Conservation (phyloP, 2,888 invertebrate species). For the Yponomeuta plumbellus region DNA sequence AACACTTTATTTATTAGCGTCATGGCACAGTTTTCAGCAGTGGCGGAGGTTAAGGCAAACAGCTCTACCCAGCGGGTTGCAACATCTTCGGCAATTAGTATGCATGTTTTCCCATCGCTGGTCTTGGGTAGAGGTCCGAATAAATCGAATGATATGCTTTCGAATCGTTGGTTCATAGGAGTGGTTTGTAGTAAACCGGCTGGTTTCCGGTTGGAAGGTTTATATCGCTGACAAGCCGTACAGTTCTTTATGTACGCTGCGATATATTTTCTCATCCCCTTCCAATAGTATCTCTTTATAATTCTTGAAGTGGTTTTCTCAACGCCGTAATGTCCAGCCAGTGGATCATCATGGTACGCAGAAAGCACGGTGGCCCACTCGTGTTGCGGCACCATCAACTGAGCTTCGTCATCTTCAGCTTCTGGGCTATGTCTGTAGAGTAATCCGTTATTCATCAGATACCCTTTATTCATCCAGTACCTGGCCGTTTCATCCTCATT, state of each 20-base stretch:
- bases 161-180: too few relatives aligned
- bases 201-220: too few relatives aligned
- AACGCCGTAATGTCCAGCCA: slow-evolving; percentile 28
- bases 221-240: slow-evolving; percentile 32
- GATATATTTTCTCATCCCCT: slow-evolving; percentile 31
- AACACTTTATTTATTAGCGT: too few relatives aligned
- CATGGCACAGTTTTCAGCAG: too few relatives aligned
- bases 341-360: slow-evolving; percentile 19
- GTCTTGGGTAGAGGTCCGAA: too few relatives aligned
- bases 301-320: slow-evolving; percentile 26
- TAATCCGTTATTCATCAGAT: slow-evolving; percentile 28
- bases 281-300: slow-evolving; percentile 28
- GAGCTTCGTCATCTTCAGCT: slow-evolving; percentile 24
- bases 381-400: slow-evolving; percentile 20
- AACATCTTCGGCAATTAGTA: slow-evolving; percentile 28
- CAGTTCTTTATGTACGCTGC: slow-evolving; percentile 30
- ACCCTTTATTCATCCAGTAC: slow-evolving; percentile 30
- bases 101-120: slow-evolving; percentile 24
- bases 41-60: too few relatives aligned
- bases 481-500: slow-evolving; percentile 23
- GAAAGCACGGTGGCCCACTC: slow-evolving; percentile 16
- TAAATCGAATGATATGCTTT: too few relatives aligned
- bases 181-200: too few relatives aligned
- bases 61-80: too few relatives aligned
- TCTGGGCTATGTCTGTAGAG: slow-evolving; percentile 26